Percentiles rank a stretch among this genome's conserved stretches.
Conservation (phyloP, 1,140 invertebrate genomes). For the Drosophila littoralis region DNA sequence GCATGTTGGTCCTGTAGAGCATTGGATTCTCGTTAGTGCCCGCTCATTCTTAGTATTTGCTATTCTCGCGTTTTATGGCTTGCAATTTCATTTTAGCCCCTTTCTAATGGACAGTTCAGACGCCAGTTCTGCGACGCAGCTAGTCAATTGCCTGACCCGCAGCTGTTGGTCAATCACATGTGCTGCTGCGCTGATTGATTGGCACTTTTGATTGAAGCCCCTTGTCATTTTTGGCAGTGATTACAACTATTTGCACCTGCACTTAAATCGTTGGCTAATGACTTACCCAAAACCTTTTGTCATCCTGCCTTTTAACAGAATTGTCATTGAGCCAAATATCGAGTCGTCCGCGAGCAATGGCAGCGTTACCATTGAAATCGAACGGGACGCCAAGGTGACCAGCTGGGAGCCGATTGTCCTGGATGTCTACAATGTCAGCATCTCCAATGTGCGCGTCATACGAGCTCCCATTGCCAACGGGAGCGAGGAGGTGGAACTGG, state of each 20-base stretch:
- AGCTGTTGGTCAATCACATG: slow-evolving; percentile 29
- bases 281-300: slow-evolving; percentile 16
- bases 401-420: slow-evolving; percentile 78
- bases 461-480: slow-evolving; percentile 29
- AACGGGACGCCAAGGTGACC: slow-evolving; percentile 66
- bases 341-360: slow-evolving; percentile 70
- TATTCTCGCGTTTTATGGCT: neutral
- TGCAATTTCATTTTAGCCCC: slow-evolving; percentile 34
- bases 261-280: slow-evolving; percentile 20
- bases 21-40: neutral
- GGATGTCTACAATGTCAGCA: slow-evolving; percentile 79
- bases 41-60: neutral
- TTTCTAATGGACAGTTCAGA: slow-evolving; percentile 19
- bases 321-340: slow-evolving; percentile 77
- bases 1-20: neutral
- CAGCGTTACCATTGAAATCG: slow-evolving; percentile 71
- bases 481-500: slow-evolving; percentile 69
- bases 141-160: slow-evolving; percentile 4
- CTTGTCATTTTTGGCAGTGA: slow-evolving; percentile 68
- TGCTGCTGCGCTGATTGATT: slow-evolving; percentile 63
- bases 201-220: slow-evolving; percentile 64
- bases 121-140: slow-evolving; percentile 9
- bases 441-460: slow-evolving; percentile 75
- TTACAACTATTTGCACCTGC: slow-evolving; percentile 43
- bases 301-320: slow-evolving; percentile 48